These are phyloP conservation scores for Eristalinus aeneus DNA, from an alignment of 2,888 invertebrate genomes.

Conservation along the genomic window DNA sequence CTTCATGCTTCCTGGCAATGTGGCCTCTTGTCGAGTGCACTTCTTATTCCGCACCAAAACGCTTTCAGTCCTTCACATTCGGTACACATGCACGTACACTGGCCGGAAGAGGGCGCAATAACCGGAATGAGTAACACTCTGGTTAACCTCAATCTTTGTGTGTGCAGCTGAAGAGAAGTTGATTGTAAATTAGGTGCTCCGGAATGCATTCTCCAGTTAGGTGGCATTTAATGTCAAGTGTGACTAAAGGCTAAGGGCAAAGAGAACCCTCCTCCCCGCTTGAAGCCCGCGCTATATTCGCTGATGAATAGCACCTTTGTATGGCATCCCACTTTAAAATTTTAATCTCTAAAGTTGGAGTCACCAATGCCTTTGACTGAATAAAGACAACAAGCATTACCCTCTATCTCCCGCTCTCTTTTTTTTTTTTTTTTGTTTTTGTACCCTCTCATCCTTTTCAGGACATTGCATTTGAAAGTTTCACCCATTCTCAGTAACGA, in stretches of 20 bases:
- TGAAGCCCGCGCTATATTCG: constrained; percentile 40
- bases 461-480: constrained; percentile 50
- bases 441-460: neutral
- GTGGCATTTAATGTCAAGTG: constrained; percentile 68
- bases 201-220: neutral
- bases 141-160: constrained; percentile 44
- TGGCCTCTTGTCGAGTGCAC: neutral
- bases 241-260: constrained; percentile 70
- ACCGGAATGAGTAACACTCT: neutral
- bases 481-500: constrained; percentile 39
- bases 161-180: neutral
- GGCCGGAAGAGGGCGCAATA: neutral
- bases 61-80: neutral
- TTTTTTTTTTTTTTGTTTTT: neutral
- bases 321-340: constrained; percentile 39
- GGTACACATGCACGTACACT: neutral
- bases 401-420: neutral
- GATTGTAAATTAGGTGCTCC: constrained; percentile 61
- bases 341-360: constrained; percentile 38
- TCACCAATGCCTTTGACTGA: constrained; percentile 30
- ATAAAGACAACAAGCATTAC: constrained; percentile 26
- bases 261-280: neutral
- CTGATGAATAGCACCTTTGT: constrained; percentile 43
- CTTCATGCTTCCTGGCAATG: neutral
- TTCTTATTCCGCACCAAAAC: neutral